Conservation (phyloP, 92 coral and sea anemone species). For the Porites divaricata region DNA sequence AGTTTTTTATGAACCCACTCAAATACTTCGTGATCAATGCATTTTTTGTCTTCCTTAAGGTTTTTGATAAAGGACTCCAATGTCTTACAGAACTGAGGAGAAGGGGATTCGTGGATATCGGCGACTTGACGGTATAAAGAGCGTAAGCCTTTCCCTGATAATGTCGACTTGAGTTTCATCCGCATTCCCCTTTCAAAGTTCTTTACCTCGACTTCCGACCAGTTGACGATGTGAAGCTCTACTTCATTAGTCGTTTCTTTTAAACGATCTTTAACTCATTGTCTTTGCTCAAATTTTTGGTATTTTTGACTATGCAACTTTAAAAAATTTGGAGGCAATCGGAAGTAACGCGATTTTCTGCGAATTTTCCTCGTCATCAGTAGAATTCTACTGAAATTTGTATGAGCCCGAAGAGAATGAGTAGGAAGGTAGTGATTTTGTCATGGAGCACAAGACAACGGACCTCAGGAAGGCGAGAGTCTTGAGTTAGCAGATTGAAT, state of each 20-base stretch:
- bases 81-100: not conserved
- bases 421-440: not conserved
- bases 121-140: no score
- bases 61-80: not conserved
- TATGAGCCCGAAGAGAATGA: no score
- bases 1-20: not conserved
- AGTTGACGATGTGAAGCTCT: slow-evolving; percentile 47
- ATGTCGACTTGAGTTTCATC: slow-evolving; percentile 35
- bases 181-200: slow-evolving; percentile 42
- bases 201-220: slow-evolving; percentile 53
- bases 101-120: not conserved
- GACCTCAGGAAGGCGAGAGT: slow-evolving; percentile 50
- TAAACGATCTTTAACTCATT: not conserved
- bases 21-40: not conserved
- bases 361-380: no score
- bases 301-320: no score
- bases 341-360: no score
- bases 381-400: no score
- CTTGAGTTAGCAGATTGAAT: slow-evolving; percentile 36
- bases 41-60: not conserved
- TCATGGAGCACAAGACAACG: slow-evolving; percentile 7
- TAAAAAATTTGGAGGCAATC: no score
- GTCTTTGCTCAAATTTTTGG: no score
- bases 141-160: not conserved
- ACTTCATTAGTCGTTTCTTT: not conserved